A percentile compares a stretch with the other conserved stretches of the same genome.
phyloP scores from a whole-genome alignment of 2,113 vertebrate genomes.

The Cisticola juncidis region DNA sequence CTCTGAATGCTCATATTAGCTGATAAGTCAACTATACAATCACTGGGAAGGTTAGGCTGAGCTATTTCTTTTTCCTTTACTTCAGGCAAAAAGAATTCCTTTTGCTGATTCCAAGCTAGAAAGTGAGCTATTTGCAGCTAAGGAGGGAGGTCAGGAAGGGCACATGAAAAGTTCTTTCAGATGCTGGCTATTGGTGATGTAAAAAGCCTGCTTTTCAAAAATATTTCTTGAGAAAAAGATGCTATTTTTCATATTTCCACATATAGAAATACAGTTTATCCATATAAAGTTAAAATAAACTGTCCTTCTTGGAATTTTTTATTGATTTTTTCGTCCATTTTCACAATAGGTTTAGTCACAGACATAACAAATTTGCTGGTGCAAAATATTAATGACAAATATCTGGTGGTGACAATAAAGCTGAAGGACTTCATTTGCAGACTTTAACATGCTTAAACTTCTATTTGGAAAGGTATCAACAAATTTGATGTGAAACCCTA shows the following conservation, averaged over 20 bases:
- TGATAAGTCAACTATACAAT: not conserved
- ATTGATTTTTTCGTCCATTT: not conserved
- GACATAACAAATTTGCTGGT: not conserved
- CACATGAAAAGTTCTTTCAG: not conserved
- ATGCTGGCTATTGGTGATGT: not conserved
- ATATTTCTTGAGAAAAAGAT: not conserved
- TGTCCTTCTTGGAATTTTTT: not conserved
- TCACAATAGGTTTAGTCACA: not conserved
- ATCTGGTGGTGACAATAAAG: not conserved
- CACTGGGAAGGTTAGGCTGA: not conserved
- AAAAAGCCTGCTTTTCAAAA: not conserved
- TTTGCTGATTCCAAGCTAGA: not conserved
- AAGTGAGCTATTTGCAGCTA: not conserved
- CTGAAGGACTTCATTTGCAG: not conserved
- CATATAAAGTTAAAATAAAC: not conserved
- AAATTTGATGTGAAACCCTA: not conserved
- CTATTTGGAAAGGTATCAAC: not conserved
- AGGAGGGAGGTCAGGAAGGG: not conserved
- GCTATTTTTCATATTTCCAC: not conserved
- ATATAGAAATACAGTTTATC: not conserved
- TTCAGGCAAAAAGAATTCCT: not conserved
- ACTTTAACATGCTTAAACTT: not conserved
- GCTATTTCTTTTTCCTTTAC: not conserved
- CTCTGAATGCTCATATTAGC: not conserved
- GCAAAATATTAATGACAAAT: not conserved